A percentile compares a stretch with the other conserved stretches of the same genome.
These are phyloP conservation scores for Nothoprocta pentlandii DNA, from an alignment of 2,113 vertebrate species.

Conservation along the genomic window DNA sequence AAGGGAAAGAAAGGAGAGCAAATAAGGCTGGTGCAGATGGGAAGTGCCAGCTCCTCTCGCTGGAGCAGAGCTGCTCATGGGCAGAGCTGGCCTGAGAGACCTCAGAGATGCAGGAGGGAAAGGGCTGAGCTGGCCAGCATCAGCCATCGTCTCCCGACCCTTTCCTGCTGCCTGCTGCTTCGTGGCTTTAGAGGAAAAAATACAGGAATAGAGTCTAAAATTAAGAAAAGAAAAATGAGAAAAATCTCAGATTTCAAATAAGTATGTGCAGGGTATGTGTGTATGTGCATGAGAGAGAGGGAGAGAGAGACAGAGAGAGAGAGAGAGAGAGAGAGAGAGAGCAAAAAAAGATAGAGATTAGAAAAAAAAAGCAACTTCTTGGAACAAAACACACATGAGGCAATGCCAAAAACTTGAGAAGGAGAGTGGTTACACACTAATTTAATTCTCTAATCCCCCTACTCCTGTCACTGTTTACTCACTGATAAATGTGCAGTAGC, in stretches of 20 bases:
- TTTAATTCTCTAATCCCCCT: constrained; percentile 80
- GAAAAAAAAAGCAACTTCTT: constrained; percentile 44
- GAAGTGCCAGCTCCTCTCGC: constrained; percentile 45
- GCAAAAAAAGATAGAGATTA: background rate
- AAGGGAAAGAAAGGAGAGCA: constrained; percentile 40
- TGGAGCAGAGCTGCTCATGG: constrained; percentile 13
- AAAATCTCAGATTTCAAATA: background rate
- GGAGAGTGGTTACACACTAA: constrained; percentile 75
- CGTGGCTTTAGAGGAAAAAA: background rate
- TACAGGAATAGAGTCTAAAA: background rate
- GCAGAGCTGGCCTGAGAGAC: constrained; percentile 31
- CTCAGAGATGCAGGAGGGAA: background rate
- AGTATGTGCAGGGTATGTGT: background rate
- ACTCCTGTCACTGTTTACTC: constrained; percentile 78
- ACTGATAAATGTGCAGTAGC: constrained; percentile 79
- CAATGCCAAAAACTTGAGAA: constrained; percentile 75
- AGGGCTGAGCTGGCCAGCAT: background rate
- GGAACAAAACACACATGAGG: constrained; percentile 65
- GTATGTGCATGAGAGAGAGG: background rate
- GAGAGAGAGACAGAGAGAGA: background rate
- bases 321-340: background rate
- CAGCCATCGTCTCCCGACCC: background rate
- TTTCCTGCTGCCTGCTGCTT: background rate
- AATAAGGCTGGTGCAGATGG: constrained; percentile 55
- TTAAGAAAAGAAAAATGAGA: background rate